Percentiles rank a stretch among this genome's conserved stretches.
phyloP scores from a whole-genome alignment of 2,797 vertebrate species.

The Sciurus carolinensis region DNA sequence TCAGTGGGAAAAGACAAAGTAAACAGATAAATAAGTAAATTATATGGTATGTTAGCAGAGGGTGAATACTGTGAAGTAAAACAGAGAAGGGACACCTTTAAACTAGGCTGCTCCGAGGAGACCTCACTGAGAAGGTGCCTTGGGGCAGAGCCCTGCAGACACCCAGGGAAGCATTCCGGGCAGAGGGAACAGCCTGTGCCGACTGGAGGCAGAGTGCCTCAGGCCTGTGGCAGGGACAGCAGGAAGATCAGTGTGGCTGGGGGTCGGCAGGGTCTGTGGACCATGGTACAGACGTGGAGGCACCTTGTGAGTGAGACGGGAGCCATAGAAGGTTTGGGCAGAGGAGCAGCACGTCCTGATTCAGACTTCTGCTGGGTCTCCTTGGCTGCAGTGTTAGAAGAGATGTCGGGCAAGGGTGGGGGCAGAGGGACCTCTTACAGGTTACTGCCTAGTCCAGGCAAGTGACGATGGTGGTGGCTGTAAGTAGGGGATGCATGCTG shows the following conservation, averaged over 20 bases:
- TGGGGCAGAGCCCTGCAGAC: neutral
- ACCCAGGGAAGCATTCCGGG: neutral
- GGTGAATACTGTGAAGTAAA: neutral
- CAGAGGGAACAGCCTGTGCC: neutral
- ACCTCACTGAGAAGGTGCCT: neutral
- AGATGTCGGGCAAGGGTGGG: neutral
- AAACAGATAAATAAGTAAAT: neutral
- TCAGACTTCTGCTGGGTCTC: neutral
- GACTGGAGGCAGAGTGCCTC: neutral
- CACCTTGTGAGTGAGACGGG: neutral
- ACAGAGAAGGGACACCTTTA: neutral
- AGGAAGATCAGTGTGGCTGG: neutral
- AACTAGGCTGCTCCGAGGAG: neutral
- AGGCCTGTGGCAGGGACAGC: neutral
- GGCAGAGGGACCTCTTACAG: neutral
- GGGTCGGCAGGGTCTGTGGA: neutral
- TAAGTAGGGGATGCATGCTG: neutral
- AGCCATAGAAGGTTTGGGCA: neutral
- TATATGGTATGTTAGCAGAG: neutral
- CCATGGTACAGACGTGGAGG: neutral
- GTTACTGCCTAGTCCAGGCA: accelerated
- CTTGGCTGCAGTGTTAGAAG: neutral
- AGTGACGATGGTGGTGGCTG: neutral
- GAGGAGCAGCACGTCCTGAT: neutral
- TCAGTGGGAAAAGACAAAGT: neutral